Evolutionary conservation across 30 jellyfish, hydroid and myxozoan species (phyloP).

Genomic region (Catostylus mosaicus): DNA sequence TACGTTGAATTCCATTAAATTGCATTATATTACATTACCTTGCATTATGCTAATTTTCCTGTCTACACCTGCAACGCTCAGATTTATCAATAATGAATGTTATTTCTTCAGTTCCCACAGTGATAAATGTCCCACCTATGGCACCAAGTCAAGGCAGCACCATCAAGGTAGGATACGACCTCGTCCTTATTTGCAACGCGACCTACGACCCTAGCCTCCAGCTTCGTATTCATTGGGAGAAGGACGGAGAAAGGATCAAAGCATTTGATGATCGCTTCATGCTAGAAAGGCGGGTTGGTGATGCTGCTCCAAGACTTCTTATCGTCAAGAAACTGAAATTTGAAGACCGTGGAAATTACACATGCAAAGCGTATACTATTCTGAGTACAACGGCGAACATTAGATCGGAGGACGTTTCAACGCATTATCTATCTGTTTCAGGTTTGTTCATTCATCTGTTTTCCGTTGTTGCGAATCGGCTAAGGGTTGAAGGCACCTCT

Average conservation of each 20-base stretch:
- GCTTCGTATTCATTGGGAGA: conserved; percentile 91
- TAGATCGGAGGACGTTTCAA: conserved; percentile 43
- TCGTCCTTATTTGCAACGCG: conserved; percentile 82
- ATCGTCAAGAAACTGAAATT: conserved; percentile 52
- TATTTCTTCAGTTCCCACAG: conserved; percentile 20
- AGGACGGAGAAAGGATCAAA: conserved; percentile 88
- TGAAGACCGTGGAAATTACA: conserved; percentile 86
- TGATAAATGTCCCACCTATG: conserved; percentile 29
- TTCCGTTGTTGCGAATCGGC: background rate
- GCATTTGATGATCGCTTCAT: conserved; percentile 74
- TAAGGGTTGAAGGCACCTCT: background rate
- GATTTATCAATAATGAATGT: background rate
- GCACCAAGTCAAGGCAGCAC: conserved; percentile 50
- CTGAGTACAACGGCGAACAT: conserved; percentile 53
- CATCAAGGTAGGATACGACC: conserved; percentile 41
- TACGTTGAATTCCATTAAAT: too few relatives aligned
- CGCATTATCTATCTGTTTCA: conserved; percentile 57
- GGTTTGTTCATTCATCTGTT: conserved; percentile 13
- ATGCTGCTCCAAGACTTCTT: conserved; percentile 90
- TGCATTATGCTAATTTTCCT: background rate
- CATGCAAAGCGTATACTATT: conserved; percentile 93
- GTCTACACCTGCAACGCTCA: background rate
- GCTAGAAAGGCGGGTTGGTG: conserved; percentile 89
- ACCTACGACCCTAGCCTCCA: conserved; percentile 82
- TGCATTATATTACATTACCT: too few relatives aligned